Evolutionary conservation across 2,113 vertebrate species (phyloP).

Genomic region (Acrocephalus kingi): DNA sequence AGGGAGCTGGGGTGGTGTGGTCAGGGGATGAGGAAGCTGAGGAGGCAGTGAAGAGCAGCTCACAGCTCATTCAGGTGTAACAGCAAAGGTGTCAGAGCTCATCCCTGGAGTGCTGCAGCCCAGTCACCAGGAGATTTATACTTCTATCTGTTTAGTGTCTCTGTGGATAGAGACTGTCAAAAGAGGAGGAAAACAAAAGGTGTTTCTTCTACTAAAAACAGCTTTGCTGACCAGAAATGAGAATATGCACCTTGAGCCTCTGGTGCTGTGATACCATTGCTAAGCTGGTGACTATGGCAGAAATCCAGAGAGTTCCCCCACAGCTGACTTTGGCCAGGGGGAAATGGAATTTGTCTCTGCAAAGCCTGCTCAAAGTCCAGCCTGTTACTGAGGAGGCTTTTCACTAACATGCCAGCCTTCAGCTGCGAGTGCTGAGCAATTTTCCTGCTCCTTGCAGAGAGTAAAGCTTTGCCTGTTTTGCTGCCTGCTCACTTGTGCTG

Average conservation of each 20-base stretch:
- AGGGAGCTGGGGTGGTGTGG: neutral
- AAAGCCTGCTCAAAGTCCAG: constrained; percentile 50
- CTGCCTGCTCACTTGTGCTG: neutral
- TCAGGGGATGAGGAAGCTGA: neutral
- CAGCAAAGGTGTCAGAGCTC: neutral
- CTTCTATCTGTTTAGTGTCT: neutral
- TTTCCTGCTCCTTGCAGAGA: constrained; percentile 5
- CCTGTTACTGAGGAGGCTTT: neutral
- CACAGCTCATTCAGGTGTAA: neutral
- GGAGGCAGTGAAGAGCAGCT: neutral
- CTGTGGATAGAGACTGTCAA: neutral
- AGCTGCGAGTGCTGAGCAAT: neutral
- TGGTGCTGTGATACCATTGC: neutral
- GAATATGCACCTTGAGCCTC: rapidly evolving
- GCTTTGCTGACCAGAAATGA: neutral
- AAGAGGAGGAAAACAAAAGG: rapidly evolving
- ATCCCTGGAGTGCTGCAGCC: neutral
- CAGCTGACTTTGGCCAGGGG: neutral
- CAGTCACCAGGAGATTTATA: neutral
- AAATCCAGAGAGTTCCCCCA: neutral
- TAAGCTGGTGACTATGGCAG: neutral
- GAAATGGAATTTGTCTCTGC: constrained; percentile 22
- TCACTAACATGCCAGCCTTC: neutral
- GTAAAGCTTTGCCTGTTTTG: constrained; percentile 3
- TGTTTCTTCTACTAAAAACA: neutral